Base-by-base conservation (phyloP, 2,797 vertebrate species). In the Phoxinus dragarum region DNA sequence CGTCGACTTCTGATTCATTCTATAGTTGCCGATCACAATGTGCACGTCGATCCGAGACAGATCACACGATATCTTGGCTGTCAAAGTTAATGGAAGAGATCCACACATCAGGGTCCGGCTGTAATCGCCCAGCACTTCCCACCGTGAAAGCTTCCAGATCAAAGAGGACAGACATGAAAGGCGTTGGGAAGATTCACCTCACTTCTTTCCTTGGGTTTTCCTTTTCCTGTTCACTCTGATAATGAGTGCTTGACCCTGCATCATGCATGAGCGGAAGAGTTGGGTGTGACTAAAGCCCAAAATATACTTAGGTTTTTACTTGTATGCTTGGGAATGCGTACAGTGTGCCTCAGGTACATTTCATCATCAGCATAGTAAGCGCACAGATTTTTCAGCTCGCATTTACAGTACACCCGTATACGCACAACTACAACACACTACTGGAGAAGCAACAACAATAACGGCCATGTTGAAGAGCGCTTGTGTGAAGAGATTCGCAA, bases 151-250 rank as follows among this genome's bases (percentile, higher is more conserved):
- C 86, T 84, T 74, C 84, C 66, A 92, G 93, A 95, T 95, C 93
- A 95, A 94, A 95, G 92, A 34, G 76, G 88, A 74, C 82, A 79
- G 14, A 93, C 94, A 94, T 95, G 91, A 95, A 95, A 94, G 91
- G 89, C 87, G 88, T 90, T 82, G 85, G 89, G 90, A 92, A 93
- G 91, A 93, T 93, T 91, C 80, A 36, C 85, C 84, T 81, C 82
- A 59, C 88, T 79, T 88, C 88, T 87, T 88, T 68, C 80, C 79
- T 91, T 71, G n/a, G 71, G 38, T 84, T 74, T 80, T 56, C 52
- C 91, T 78, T 67, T 83, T 88, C 86, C 85, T 86, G 42, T 89
- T 77, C 73, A 36, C 66, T 64, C 40, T 81, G 23, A 77, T 85
- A 78, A 77, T 77, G 80, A 61, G 68, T 79, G 54, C 31, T 42